A percentile compares a stretch with the other conserved stretches of the same genome.
Evolutionary conservation across 2,888 invertebrate species (phyloP).

Genomic region (Hipparchia semele): DNA sequence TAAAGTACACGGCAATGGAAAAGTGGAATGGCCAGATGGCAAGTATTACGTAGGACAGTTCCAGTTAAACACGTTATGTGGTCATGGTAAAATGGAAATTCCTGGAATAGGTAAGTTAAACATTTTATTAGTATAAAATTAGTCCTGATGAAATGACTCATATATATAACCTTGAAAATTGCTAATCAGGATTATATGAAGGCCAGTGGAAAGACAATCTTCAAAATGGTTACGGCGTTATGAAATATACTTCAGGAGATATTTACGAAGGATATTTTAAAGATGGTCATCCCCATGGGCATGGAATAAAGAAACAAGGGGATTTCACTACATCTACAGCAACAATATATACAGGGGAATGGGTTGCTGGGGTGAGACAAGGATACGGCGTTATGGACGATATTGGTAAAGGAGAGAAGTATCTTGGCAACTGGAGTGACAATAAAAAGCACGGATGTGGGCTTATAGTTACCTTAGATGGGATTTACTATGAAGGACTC

Average conservation of each 20-base stretch:
- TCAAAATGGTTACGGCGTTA: conserved; percentile 90
- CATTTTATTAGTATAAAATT: background rate
- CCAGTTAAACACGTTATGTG: conserved; percentile 87
- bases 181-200: conserved; percentile 86
- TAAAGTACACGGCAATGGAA: conserved; percentile 92
- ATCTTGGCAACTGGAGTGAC: conserved; percentile 94
- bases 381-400: conserved; percentile 96
- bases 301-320: conserved; percentile 92
- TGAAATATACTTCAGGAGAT: conserved; percentile 90
- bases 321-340: conserved; percentile 89
- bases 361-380: conserved; percentile 88
- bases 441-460: conserved; percentile 93
- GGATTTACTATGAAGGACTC: conserved; percentile 95
- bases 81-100: conserved; percentile 87
- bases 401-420: conserved; percentile 93
- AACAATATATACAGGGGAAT: conserved; percentile 95
- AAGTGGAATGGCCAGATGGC: conserved; percentile 92
- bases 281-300: conserved; percentile 92
- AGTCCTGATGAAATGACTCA: background rate
- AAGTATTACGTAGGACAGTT: conserved; percentile 92
- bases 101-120: conserved; percentile 80
- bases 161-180: background rate
- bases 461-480: conserved; percentile 93
- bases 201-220: conserved; percentile 92
- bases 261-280: conserved; percentile 94